phyloP scores from a whole-genome alignment of 1,140 invertebrate species.

The Bombus superbus region DNA sequence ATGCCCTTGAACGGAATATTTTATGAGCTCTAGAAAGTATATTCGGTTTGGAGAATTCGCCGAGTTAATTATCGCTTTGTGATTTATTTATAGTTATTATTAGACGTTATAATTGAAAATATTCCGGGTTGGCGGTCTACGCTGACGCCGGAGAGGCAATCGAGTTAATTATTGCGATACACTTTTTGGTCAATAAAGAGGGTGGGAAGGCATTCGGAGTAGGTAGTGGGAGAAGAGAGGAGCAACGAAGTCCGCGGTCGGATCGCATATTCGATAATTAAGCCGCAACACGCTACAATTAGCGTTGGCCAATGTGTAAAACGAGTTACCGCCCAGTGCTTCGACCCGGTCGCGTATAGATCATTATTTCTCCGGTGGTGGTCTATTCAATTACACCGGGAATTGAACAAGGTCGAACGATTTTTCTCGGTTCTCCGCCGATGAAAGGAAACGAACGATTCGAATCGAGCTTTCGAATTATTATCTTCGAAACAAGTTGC shows the following conservation, averaged over 20 bases:
- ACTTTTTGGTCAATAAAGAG: slow-evolving; percentile 9
- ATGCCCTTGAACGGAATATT: not conserved
- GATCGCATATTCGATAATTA: slow-evolving; percentile 59
- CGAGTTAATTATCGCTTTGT: not conserved
- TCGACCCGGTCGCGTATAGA: slow-evolving; percentile 48
- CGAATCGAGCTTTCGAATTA: not conserved
- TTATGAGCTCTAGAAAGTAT: not conserved
- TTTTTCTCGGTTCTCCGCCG: not conserved
- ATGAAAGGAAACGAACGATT: not conserved
- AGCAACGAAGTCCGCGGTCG: slow-evolving; percentile 25
- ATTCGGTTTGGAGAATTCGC: not conserved
- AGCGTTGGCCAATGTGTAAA: slow-evolving; percentile 70
- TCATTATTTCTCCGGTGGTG: slow-evolving; percentile 55
- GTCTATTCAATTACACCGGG: slow-evolving; percentile 56
- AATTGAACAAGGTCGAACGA: not conserved
- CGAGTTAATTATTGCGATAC: not conserved
- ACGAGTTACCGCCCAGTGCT: slow-evolving; percentile 72
- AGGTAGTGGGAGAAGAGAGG: not conserved
- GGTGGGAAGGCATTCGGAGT: not conserved
- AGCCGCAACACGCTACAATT: slow-evolving; percentile 70
- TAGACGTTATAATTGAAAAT: not conserved
- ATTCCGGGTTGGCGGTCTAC: not conserved
- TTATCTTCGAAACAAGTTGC: not conserved
- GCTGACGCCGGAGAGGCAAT: not conserved
- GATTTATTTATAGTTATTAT: not conserved